These are phyloP conservation scores for Scophthalmus maximus DNA, from an alignment of 2,113 vertebrate species.

Conservation along the genomic window DNA sequence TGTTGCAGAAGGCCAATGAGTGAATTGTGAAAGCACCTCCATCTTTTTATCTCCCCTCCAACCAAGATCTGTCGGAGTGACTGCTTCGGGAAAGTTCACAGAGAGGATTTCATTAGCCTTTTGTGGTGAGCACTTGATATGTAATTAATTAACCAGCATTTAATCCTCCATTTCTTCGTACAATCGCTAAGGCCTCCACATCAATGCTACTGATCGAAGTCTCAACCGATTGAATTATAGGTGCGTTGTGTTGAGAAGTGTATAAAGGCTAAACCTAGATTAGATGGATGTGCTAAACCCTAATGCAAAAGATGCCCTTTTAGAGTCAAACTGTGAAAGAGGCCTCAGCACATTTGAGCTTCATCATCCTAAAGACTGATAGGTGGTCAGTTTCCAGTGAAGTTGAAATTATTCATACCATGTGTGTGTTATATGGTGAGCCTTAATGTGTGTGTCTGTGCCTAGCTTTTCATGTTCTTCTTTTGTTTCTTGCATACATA, in stretches of 20 bases:
- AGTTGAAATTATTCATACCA: background rate
- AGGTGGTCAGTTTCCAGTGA: background rate
- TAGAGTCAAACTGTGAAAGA: constrained; percentile 8
- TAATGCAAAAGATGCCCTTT: too few species aligned
- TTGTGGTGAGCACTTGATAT: constrained; percentile 65
- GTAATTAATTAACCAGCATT: constrained; percentile 74
- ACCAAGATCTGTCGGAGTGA: constrained; percentile 29
- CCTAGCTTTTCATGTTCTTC: background rate
- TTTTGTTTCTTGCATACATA: background rate
- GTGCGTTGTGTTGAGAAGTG: constrained; percentile 40
- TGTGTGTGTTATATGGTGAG: background rate
- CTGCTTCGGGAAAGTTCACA: constrained; percentile 46
- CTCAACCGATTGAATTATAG: constrained; percentile 68
- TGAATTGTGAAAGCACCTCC: constrained; percentile 7
- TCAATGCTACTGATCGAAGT: constrained; percentile 64
- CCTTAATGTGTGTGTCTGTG: background rate
- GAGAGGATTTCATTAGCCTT: constrained; percentile 64
- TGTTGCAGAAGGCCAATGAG: background rate
- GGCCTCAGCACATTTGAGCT: background rate
- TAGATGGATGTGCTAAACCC: constrained; percentile 18
- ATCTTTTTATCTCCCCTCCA: background rate
- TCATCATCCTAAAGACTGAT: background rate
- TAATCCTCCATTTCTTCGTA: constrained; percentile 72
- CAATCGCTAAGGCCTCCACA: constrained; percentile 58
- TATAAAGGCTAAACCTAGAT: constrained; percentile 46